phyloP scores from a whole-genome alignment of 2,113 vertebrate species.

The Nesoenas mayeri region DNA sequence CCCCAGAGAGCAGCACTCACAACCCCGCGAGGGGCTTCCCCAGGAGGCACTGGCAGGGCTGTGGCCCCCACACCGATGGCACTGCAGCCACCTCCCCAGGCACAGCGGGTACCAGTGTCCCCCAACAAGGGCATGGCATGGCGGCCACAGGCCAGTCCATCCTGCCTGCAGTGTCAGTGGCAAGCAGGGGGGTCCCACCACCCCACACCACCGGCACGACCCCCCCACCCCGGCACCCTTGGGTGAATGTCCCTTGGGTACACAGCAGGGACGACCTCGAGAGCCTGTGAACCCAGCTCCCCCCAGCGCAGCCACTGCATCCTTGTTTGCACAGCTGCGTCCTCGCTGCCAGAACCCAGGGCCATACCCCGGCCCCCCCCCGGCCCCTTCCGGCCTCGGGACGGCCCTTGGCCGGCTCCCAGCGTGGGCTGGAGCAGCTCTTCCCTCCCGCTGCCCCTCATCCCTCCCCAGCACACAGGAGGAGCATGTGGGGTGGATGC shows the following conservation, averaged over 20 bases:
- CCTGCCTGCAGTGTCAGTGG: neutral
- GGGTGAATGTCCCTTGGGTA: neutral
- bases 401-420: neutral
- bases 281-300: neutral
- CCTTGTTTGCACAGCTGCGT: constrained; percentile 58
- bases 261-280: neutral
- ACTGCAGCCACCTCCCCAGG: rapidly evolving
- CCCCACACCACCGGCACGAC: rapidly evolving
- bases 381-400: neutral
- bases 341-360: neutral
- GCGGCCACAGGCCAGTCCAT: neutral
- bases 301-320: neutral
- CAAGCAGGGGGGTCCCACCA: neutral
- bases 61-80: neutral
- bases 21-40: neutral
- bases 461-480: neutral
- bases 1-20: rapidly evolving
- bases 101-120: neutral
- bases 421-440: neutral
- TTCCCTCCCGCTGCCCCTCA: neutral
- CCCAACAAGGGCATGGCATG: rapidly evolving
- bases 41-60: neutral
- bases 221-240: neutral
- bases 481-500: neutral
- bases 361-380: neutral